Conservation (phyloP, 2,888 invertebrate species). For the Protonemura montana region DNA sequence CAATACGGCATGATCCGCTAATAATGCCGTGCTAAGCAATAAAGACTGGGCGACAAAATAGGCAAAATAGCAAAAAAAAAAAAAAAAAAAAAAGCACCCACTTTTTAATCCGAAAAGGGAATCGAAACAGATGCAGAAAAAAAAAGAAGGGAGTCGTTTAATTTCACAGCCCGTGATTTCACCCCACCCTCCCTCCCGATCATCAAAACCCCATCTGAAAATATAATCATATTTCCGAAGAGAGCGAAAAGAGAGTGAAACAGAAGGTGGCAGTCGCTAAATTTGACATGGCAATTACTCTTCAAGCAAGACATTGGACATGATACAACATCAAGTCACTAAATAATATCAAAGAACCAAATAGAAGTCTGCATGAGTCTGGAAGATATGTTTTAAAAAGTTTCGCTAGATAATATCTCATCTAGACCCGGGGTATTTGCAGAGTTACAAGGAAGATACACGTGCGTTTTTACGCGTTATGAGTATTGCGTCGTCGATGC, state of each 20-base stretch:
- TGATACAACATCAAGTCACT: background rate
- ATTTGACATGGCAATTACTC: background rate
- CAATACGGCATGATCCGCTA: no score
- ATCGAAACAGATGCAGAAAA: background rate
- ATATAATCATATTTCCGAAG: background rate
- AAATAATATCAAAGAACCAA: background rate
- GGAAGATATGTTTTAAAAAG: no score
- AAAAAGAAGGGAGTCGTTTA: background rate
- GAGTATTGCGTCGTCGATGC: background rate
- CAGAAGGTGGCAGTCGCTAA: background rate
- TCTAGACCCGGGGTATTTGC: background rate
- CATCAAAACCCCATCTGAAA: background rate
- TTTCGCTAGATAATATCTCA: background rate
- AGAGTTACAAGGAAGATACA: background rate
- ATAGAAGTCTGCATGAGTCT: no score
- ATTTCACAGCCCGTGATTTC: background rate
- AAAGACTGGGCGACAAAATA: no score
- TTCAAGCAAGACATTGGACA: background rate
- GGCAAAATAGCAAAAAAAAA: background rate
- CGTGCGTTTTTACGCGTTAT: background rate
- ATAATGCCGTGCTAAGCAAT: no score
- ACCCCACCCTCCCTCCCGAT: background rate
- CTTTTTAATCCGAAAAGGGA: background rate
- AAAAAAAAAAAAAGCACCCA: background rate
- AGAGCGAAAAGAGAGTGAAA: background rate